Conservation (phyloP, 2,113 vertebrate genomes). For the Ranitomeya imitator region DNA sequence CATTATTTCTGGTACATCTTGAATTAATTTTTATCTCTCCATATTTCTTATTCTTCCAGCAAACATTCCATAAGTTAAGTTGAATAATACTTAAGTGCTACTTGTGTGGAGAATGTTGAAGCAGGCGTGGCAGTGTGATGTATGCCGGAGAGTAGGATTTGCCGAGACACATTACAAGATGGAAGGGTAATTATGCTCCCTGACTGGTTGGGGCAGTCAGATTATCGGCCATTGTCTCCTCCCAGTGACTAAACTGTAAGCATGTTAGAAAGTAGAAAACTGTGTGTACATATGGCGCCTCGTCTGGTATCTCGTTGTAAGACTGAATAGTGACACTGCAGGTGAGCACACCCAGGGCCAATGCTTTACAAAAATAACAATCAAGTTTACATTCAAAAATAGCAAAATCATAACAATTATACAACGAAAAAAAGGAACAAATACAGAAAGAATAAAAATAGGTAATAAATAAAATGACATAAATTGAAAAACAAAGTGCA, state of each 20-base stretch:
- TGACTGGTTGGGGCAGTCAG: conserved; percentile 39
- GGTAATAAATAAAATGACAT: too few species aligned
- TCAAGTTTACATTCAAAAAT: too few species aligned
- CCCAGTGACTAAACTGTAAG: conserved; percentile 33
- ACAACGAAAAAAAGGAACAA: too few species aligned
- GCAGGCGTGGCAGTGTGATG: neutral
- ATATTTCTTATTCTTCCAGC: neutral
- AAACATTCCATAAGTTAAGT: neutral
- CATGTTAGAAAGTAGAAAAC: neutral
- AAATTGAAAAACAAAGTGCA: too few species aligned
- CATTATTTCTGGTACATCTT: neutral
- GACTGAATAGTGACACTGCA: neutral
- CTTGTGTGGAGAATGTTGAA: neutral
- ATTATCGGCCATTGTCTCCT: neutral
- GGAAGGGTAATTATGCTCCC: neutral
- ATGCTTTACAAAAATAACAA: too few species aligned
- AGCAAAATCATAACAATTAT: too few species aligned
- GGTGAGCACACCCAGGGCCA: neutral
- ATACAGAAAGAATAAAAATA: too few species aligned
- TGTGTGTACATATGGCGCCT: neutral
- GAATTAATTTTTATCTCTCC: too few species aligned
- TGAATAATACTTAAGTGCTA: neutral
- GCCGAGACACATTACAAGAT: conserved; percentile 1
- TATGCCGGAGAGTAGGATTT: neutral
- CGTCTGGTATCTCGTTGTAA: neutral